phyloP scores from a whole-genome alignment of 2,888 invertebrate species.

The Horisme vitalbata region DNA sequence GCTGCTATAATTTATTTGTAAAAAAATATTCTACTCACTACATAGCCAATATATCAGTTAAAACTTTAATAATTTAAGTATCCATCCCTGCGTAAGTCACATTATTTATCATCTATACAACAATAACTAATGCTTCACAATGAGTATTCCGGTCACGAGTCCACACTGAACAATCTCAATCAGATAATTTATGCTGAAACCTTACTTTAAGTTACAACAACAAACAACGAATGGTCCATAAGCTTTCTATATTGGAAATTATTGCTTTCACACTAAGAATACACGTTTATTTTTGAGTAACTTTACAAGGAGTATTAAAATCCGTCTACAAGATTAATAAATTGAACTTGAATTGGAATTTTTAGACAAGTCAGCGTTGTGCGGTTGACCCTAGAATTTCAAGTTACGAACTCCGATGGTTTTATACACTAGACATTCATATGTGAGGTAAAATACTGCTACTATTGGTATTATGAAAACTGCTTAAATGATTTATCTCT shows the following conservation, averaged over 20 bases:
- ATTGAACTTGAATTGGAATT: slow-evolving; percentile 43
- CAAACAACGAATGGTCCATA: slow-evolving; percentile 76
- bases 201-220: slow-evolving; percentile 63
- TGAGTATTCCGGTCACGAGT: slow-evolving; percentile 77
- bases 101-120: slow-evolving; percentile 83
- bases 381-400: slow-evolving; percentile 14
- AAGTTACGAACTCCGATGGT: neutral
- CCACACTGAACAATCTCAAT: slow-evolving; percentile 60
- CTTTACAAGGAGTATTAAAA: slow-evolving; percentile 27
- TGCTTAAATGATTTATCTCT: slow-evolving; percentile 10
- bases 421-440: no score
- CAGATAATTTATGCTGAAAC: slow-evolving; percentile 81
- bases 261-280: slow-evolving; percentile 53
- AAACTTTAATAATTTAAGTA: slow-evolving; percentile 84
- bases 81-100: slow-evolving; percentile 84
- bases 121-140: slow-evolving; percentile 79
- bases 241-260: slow-evolving; percentile 68
- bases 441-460: neutral
- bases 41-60: slow-evolving; percentile 86
- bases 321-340: slow-evolving; percentile 42
- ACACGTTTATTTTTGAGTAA: slow-evolving; percentile 29
- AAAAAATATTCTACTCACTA: slow-evolving; percentile 88
- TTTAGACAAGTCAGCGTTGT: slow-evolving; percentile 31
- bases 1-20: slow-evolving; percentile 86
- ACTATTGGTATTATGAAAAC: neutral